phyloP scores from a whole-genome alignment of 2,797 vertebrate genomes.

The Cossypha heuglini region DNA sequence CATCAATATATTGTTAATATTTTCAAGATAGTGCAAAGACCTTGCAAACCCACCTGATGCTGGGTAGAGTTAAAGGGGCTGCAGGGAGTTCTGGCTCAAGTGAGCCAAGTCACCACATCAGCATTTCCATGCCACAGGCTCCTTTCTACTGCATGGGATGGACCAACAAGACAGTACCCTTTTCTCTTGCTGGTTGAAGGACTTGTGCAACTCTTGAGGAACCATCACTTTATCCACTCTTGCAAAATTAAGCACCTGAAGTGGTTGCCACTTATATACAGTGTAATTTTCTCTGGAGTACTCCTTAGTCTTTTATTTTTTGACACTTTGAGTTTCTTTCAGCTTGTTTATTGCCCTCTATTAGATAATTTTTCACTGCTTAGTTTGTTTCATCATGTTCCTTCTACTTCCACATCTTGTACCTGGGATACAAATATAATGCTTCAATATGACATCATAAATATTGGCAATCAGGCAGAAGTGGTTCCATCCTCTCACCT shows the following conservation, averaged over 20 bases:
- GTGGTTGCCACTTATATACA: neutral
- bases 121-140: neutral
- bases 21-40: neutral
- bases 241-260: neutral
- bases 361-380: neutral
- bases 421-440: neutral
- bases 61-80: neutral
- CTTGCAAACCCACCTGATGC: fast-evolving
- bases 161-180: neutral
- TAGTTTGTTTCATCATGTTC: neutral
- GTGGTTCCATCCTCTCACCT: neutral
- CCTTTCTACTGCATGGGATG: neutral
- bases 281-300: neutral
- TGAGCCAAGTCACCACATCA: fast-evolving
- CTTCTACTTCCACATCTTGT: neutral
- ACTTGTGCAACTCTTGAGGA: neutral
- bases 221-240: neutral
- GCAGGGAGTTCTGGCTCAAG: neutral
- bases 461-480: neutral
- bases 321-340: neutral
- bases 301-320: neutral
- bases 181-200: neutral
- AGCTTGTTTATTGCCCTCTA: neutral
- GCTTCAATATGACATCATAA: neutral
- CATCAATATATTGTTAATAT: fast-evolving